Conservation (phyloP, 2,113 vertebrate genomes). For the Galemys pyrenaicus region DNA sequence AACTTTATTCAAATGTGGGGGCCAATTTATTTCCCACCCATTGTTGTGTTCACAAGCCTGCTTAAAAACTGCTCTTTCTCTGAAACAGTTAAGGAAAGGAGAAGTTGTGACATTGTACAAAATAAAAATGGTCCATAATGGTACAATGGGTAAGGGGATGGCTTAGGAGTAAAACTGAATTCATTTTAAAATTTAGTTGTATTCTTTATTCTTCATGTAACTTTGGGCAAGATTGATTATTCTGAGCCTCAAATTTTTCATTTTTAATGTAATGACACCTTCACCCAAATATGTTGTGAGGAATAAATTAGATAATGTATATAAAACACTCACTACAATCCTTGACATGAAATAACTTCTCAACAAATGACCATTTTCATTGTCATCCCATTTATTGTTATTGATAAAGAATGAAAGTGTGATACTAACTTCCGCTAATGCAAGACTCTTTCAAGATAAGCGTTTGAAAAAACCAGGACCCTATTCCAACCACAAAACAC, state of each 20-base stretch:
- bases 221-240: background rate
- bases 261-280: background rate
- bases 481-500: background rate
- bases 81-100: background rate
- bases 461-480: background rate
- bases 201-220: background rate
- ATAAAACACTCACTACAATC: background rate
- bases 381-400: background rate
- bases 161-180: background rate
- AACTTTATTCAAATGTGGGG: background rate
- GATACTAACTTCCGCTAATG: background rate
- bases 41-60: background rate
- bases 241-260: background rate
- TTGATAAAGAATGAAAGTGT: background rate
- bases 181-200: constrained; percentile 30
- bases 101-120: background rate
- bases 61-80: background rate
- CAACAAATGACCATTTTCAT: background rate
- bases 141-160: background rate
- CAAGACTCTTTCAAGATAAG: background rate
- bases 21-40: background rate
- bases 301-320: background rate
- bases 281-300: background rate
- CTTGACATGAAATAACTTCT: background rate
- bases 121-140: accelerated